phyloP scores from a whole-genome alignment of 2,797 vertebrate genomes.

The Alca torda region DNA sequence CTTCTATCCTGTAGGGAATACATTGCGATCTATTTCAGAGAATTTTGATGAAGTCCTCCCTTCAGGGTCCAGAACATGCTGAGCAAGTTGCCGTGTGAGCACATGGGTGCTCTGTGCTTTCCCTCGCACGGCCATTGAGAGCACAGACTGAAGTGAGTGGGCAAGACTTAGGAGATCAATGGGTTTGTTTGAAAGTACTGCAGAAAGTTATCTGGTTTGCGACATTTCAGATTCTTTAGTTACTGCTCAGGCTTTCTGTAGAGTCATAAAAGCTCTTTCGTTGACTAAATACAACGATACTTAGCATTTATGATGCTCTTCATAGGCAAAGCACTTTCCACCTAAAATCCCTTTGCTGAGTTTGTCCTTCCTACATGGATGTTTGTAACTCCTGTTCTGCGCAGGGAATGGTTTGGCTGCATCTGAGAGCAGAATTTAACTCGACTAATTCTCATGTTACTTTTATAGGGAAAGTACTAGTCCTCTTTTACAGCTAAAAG shows the following conservation, averaged over 20 bases:
- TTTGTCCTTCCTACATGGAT: background rate
- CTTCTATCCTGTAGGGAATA: background rate
- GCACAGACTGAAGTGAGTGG: background rate
- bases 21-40: background rate
- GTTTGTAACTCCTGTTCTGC: background rate
- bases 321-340: background rate
- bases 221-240: background rate
- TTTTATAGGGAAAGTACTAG: background rate
- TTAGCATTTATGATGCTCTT: background rate
- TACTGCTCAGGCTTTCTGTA: background rate
- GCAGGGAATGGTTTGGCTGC: background rate
- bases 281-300: background rate
- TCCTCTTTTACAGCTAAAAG: background rate
- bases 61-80: background rate
- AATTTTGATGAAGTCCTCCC: background rate
- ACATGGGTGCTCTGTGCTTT: background rate
- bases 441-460: background rate
- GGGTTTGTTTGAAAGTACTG: background rate
- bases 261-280: background rate
- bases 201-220: background rate
- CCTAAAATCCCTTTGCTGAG: background rate
- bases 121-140: background rate
- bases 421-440: background rate
- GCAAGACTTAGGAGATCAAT: background rate
- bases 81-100: background rate